Percentiles rank a stretch among this genome's conserved stretches.
Evolutionary conservation across 1,140 invertebrate species (phyloP).

Genomic region (Sarcophaga bullata): DNA sequence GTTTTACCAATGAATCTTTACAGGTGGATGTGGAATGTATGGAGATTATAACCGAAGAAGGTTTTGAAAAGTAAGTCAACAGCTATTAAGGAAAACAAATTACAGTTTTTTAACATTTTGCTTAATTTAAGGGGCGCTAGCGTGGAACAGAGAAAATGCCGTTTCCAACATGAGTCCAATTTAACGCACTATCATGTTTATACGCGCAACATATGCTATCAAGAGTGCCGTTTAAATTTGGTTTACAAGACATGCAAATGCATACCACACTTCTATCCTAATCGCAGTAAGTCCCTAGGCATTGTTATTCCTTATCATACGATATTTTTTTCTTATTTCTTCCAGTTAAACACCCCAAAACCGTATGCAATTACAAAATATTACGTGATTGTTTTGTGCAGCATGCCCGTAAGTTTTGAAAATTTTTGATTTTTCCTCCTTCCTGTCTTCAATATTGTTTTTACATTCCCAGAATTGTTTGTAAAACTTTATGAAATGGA

Average conservation of each 20-base stretch:
- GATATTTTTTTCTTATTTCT: background rate
- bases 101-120: background rate
- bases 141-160: constrained; percentile 63
- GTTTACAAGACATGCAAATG: constrained; percentile 71
- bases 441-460: background rate
- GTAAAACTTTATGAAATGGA: constrained; percentile 51
- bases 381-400: constrained; percentile 53
- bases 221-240: constrained; percentile 73
- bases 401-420: constrained; percentile 48
- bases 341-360: constrained; percentile 53
- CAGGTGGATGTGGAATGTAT: constrained; percentile 50
- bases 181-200: constrained; percentile 72
- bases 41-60: constrained; percentile 56
- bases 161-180: constrained; percentile 72
- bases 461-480: constrained; percentile 47
- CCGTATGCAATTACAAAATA: constrained; percentile 54
- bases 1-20: constrained; percentile 54
- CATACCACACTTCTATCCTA: constrained; percentile 71
- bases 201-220: constrained; percentile 72
- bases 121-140: constrained; percentile 48
- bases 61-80: constrained; percentile 52
- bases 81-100: background rate
- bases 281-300: constrained; percentile 51
- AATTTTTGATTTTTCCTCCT: background rate
- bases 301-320: background rate